Conservation (phyloP, 2,888 invertebrate genomes). For the Aspidiotus rigidus region DNA sequence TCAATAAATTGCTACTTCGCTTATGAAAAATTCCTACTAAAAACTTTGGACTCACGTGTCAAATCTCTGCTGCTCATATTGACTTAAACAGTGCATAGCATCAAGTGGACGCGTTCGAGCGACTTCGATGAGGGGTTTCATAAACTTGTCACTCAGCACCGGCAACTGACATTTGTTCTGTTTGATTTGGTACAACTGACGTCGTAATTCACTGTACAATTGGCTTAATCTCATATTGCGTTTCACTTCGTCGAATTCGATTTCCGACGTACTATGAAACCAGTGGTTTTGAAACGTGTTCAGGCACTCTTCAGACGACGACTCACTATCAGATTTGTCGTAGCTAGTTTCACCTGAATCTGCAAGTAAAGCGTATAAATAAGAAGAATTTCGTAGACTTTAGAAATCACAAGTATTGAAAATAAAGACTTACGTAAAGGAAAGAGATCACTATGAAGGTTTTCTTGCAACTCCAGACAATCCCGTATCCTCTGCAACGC, state of each 20-base stretch:
- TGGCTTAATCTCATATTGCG: slow-evolving; percentile 17
- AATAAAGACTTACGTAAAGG: slow-evolving; percentile 41
- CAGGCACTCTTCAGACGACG: slow-evolving; percentile 23
- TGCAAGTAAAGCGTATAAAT: not conserved
- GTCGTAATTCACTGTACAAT: slow-evolving; percentile 18
- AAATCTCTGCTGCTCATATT: slow-evolving; percentile 1
- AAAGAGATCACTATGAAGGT: slow-evolving; percentile 41
- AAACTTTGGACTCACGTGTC: not conserved
- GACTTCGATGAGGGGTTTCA: slow-evolving; percentile 18
- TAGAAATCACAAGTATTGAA: not conserved
- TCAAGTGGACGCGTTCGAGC: slow-evolving; percentile 21
- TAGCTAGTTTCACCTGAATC: slow-evolving; percentile 28
- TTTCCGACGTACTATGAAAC: slow-evolving; percentile 22
- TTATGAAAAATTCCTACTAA: not conserved
- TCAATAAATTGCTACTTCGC: not conserved
- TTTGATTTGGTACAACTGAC: slow-evolving; percentile 25
- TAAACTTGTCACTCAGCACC: slow-evolving; percentile 15
- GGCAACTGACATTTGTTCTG: slow-evolving; percentile 22
- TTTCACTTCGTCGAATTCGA: slow-evolving; percentile 26
- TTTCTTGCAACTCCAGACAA: slow-evolving; percentile 39
- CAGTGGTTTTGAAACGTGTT: slow-evolving; percentile 30
- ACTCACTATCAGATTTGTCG: slow-evolving; percentile 29
- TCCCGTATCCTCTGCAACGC: slow-evolving; percentile 52
- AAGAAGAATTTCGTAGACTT: too few species aligned
- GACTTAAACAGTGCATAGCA: slow-evolving; percentile 9